A percentile compares a stretch with the other conserved stretches of the same genome.
These are phyloP conservation scores for Papilio protenor DNA, from an alignment of 2,888 invertebrate species.

Conservation along the genomic window DNA sequence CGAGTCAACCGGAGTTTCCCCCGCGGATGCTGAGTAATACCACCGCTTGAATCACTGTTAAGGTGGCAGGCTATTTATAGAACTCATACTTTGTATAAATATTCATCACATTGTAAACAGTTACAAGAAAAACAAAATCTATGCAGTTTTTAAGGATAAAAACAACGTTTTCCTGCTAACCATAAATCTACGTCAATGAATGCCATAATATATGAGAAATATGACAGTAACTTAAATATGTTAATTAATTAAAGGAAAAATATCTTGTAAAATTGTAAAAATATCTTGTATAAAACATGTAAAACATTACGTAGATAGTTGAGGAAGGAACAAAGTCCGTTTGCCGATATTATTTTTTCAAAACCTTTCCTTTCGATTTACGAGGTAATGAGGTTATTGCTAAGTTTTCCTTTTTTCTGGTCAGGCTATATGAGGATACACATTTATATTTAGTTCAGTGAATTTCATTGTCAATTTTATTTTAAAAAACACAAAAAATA, in stretches of 20 bases:
- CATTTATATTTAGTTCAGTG: not conserved
- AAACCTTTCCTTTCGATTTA: not conserved
- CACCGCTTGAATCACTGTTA: slow-evolving; percentile 47
- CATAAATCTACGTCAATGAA: slow-evolving; percentile 18
- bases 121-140: slow-evolving; percentile 20
- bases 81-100: slow-evolving; percentile 27
- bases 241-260: not conserved
- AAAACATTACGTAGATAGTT: not conserved
- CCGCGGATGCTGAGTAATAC: slow-evolving; percentile 50
- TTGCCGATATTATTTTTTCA: not conserved
- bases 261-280: too few species aligned
- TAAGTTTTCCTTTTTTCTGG: not conserved
- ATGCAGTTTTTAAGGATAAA: slow-evolving; percentile 34
- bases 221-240: not conserved
- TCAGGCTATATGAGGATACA: not conserved
- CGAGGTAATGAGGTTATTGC: not conserved
- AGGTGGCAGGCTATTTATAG: slow-evolving; percentile 40
- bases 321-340: not conserved
- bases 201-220: not conserved
- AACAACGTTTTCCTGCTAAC: slow-evolving; percentile 27
- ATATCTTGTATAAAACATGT: not conserved
- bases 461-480: not conserved
- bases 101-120: slow-evolving; percentile 34
- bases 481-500: not conserved
- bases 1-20: slow-evolving; percentile 48